Evolutionary conservation across 2,888 invertebrate genomes (phyloP).

Genomic region (Platycheirus albimanus): DNA sequence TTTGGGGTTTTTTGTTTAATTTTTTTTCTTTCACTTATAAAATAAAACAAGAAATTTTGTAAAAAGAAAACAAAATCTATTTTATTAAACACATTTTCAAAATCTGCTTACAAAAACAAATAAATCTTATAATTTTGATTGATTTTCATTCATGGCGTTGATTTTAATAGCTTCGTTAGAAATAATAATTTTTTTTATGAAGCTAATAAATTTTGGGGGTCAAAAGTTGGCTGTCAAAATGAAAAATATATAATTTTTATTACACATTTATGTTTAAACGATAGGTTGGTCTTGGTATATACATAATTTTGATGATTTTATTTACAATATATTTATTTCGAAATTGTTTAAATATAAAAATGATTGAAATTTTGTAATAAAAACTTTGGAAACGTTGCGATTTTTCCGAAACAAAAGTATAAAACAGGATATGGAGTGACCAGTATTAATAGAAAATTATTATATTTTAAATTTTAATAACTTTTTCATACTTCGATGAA

Average conservation of each 20-base stretch:
- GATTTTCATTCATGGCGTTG: constrained; percentile 23
- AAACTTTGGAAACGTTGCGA: too few species aligned
- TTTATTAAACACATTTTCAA: constrained; percentile 18
- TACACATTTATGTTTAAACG: not conserved
- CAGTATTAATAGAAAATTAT: too few species aligned
- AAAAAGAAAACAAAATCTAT: not conserved
- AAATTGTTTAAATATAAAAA: too few species aligned
- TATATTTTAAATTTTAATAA: too few species aligned
- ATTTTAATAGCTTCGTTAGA: constrained; percentile 9
- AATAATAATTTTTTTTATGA: not conserved
- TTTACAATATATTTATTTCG: too few species aligned
- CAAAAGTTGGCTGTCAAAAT: constrained; percentile 20
- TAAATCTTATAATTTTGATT: constrained; percentile 31
- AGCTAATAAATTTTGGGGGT: constrained; percentile 7
- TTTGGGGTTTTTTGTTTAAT: not conserved
- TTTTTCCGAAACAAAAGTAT: too few species aligned
- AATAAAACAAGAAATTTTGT: not conserved
- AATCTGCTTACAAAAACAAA: constrained; percentile 17
- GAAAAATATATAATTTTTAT: not conserved
- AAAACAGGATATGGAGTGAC: too few species aligned
- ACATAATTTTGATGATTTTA: too few species aligned
- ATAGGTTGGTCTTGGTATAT: too few species aligned
- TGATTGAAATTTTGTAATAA: too few species aligned
- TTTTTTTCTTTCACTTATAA: not conserved
- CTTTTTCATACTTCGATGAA: too few species aligned